Percentiles rank a stretch among this genome's conserved stretches.
Conservation (phyloP, 2,113 vertebrate genomes). For the Psilopogon haemacephalus region DNA sequence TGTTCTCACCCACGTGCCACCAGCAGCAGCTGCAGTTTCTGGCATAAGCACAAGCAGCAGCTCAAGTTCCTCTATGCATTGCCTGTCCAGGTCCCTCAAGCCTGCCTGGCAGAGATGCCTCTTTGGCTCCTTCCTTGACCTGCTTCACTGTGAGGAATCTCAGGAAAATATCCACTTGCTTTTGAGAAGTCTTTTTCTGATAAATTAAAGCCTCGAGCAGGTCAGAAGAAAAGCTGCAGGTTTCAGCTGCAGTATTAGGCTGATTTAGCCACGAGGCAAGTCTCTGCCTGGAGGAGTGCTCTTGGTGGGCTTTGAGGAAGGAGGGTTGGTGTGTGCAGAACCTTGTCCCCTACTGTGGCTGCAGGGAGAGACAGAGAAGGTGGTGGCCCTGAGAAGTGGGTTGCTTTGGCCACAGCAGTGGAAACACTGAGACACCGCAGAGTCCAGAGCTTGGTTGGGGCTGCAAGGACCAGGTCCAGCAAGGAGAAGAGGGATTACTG, state of each 20-base stretch:
- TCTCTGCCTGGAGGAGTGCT: neutral
- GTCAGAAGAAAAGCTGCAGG: neutral
- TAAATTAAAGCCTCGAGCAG: neutral
- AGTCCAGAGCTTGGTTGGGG: neutral
- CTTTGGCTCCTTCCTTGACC: neutral
- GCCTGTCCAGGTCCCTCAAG: neutral
- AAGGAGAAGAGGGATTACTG: neutral
- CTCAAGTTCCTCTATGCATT: fast-evolving
- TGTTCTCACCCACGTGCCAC: neutral
- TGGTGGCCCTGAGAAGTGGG: neutral
- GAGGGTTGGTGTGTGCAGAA: neutral
- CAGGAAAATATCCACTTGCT: neutral
- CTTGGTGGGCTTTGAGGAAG: neutral
- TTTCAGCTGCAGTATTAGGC: neutral
- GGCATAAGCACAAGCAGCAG: fast-evolving
- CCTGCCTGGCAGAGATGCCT: neutral
- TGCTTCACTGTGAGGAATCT: neutral
- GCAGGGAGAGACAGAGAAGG: neutral
- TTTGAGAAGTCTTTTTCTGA: neutral
- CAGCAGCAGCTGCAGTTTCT: neutral
- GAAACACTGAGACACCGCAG: fast-evolving
- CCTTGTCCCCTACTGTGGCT: neutral
- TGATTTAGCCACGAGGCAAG: neutral
- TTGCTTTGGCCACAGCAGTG: neutral
- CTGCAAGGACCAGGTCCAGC: neutral